These are phyloP conservation scores for Tipula helvola DNA, from an alignment of 2,888 invertebrate genomes.

Conservation along the genomic window DNA sequence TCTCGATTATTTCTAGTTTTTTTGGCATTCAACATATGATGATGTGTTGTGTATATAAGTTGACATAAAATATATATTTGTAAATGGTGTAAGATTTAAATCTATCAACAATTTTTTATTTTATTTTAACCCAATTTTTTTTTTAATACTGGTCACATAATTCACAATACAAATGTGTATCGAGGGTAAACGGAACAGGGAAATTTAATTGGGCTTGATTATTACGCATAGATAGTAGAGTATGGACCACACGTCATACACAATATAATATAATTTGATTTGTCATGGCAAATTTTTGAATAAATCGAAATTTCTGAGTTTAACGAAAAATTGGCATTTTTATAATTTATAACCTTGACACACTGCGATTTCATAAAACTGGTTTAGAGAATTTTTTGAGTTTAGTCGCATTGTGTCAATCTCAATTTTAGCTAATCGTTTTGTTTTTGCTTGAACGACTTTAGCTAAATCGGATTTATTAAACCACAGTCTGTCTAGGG, in stretches of 20 bases:
- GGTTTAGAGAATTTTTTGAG: no score
- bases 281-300: no score
- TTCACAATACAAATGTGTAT: background rate
- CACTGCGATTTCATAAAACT: no score
- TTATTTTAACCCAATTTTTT: background rate
- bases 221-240: background rate
- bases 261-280: no score
- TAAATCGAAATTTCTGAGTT: no score
- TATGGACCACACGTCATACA: background rate
- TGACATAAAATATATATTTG: background rate
- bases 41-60: background rate
- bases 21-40: background rate
- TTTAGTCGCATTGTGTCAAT: no score
- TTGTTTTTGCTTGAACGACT: no score
- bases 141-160: background rate
- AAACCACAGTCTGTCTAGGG: no score
- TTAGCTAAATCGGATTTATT: no score
- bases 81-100: background rate
- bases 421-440: no score
- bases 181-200: background rate
- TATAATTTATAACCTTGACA: no score
- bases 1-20: background rate
- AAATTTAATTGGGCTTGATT: background rate
- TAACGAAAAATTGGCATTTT: no score
- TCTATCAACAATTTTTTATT: background rate